phyloP scores from a whole-genome alignment of 2,113 vertebrate genomes.

The Origma solitaria region DNA sequence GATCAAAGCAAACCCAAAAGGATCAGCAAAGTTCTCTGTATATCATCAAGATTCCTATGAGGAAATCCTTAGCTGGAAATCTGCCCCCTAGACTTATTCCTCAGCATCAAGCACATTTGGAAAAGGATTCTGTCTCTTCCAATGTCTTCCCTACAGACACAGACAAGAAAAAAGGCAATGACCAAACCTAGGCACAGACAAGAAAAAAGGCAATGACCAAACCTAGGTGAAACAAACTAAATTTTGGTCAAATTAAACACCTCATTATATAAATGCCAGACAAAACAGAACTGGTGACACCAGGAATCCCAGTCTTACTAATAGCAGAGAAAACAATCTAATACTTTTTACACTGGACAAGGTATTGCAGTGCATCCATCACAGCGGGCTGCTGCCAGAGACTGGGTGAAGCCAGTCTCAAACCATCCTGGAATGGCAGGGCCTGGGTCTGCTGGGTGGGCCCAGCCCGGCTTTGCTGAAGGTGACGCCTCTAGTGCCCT shows the following conservation, averaged over 20 bases:
- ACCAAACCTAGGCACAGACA: not conserved
- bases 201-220: not conserved
- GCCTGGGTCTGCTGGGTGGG: too few relatives aligned
- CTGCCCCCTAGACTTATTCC: not conserved
- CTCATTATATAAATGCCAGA: not conserved
- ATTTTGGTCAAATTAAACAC: not conserved
- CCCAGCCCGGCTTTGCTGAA: too few relatives aligned
- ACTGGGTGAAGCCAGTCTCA: too few relatives aligned
- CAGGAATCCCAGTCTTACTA: not conserved
- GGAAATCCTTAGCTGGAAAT: slow-evolving; percentile 18
- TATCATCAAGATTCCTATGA: slow-evolving; percentile 28
- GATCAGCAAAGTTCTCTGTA: slow-evolving; percentile 29
- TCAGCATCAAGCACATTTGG: not conserved
- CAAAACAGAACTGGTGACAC: not conserved
- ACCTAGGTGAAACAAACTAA: not conserved
- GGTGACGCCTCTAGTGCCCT: too few relatives aligned
- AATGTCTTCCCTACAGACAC: not conserved
- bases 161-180: not conserved
- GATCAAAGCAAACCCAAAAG: slow-evolving; percentile 42
- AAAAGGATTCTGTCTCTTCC: not conserved
- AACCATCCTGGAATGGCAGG: too few relatives aligned
- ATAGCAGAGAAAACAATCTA: not conserved
- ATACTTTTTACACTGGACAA: not conserved
- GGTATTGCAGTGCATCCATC: too few relatives aligned
- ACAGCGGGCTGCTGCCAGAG: too few relatives aligned